Evolutionary conservation across 1,140 invertebrate genomes (phyloP), one percentile per base, ranked within the genome.

Genomic region (Cotesia typhae): DNA sequence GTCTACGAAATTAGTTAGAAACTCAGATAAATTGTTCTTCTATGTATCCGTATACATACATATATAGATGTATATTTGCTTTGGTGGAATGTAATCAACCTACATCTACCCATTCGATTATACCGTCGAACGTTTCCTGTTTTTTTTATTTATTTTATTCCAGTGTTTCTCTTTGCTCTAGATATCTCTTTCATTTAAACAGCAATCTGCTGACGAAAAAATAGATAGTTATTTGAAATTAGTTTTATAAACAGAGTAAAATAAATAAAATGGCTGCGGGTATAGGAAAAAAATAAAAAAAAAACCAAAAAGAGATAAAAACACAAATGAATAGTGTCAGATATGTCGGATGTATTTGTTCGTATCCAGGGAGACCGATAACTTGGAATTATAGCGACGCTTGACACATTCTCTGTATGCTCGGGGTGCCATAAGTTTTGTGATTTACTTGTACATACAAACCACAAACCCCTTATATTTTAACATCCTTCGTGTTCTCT

Each of bases 1-100:
- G 37, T 65, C 63, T 36, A 65, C 12, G 63, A 37, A 65, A 65
- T 65, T 65, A 65, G 63, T 65, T n/a, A 37, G 37, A 65, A 65
- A 65, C 63, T 65, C 63, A 38, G 63, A 65, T 36, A 65, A 65
- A 65, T 65, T 38, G 63, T 65, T 65, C 37, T 4, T 5, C 12
- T 57, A 20, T 14, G 17, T 17, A 57, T 20, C 28, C 28, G 12
- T 55, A 55, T 55, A 17, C 3, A 28, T 35, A 6, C 20, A 28
- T 61, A 28, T 35, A 20, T 36, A 17, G 9, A 57, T 57, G 12
- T 14, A 14, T 20, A 57, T 57, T 20, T 20, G 5, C 53, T 14
- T 57, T 14, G 53, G 53, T 57, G 12, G 53, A 57, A 57, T 37
- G 41, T 47, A 47, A 47, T 47, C 41, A 47, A 47, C 41, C 41